Base-by-base conservation (phyloP, 2,888 invertebrate species). In the Epinotia demarniana region DNA sequence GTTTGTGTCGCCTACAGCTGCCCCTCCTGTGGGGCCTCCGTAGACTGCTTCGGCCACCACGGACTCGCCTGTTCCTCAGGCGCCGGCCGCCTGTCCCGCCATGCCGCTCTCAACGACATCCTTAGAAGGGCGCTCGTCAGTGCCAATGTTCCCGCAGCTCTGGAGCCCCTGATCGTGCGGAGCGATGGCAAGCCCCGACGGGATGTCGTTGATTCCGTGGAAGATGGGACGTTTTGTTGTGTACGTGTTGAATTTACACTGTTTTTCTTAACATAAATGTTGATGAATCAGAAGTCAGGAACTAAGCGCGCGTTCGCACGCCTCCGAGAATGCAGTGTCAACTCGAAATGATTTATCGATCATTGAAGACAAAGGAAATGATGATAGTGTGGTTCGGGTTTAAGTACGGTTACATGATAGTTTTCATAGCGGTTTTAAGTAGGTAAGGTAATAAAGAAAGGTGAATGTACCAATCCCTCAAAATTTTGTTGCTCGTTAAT, bases 311-410 rank as follows among this genome's bases (percentile, higher is more conserved):
- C 64, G 60, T 46, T 75, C 61, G 62, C 75, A 67, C 67, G 75
- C 71, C 72, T 75, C 71, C 75, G 53, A 66, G 66, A 55, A 71
- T 72, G 55, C 53, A 49, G 43, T 75, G 70, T 70, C 73, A 74
- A 60, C 18, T 53, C 19, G 53, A 61, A 67, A 61, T 60, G 67
- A 73, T 71, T 75, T 72, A 67, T 72, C 23, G 72, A 62, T 27
- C 33, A 8, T 33, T 61, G 43, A 68, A 43, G 18, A 61, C 46
- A 66, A 60, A 70, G 75, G 75, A 71, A 64, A 53, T 23, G 60
- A 33, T 49, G 27, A 60, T 69, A 58, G n/a, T 46, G 43, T 53
- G 43, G 58, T 43, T 69, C 27, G 60, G 46, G 58, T 46, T 58
- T n/a, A 5, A 11, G 16, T n/a, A 55, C 55, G 12, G 67, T 39